Evolutionary conservation across 2,888 invertebrate species (phyloP), one percentile per base, ranked within the genome.

Genomic region (Thymelicus sylvestris): DNA sequence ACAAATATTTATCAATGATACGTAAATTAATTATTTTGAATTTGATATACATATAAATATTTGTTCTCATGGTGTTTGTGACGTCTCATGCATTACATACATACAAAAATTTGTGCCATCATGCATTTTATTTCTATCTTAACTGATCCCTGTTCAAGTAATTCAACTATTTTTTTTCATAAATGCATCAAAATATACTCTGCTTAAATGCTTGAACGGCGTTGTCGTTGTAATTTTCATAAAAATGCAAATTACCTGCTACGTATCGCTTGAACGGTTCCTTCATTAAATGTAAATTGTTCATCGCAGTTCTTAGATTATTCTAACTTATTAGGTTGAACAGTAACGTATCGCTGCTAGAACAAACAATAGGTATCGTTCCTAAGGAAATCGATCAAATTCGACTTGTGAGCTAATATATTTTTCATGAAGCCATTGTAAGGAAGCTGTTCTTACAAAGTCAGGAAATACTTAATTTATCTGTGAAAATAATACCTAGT

Each of bases 211-310:
- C 41, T 44, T 24, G 41, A 44, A 55, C 41, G 44, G 38, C 15
- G 50, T 55, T 55, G 55, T 55, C 24, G 41, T 65, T 19, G 65
- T 39, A 55, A 65, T 55, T 65, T 65, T 65, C 65, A 55, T 65
- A 65, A 65, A 65, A 65, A 65, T 65, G 65, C 44, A 65, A 65
- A 65, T 65, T 55, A 19, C 41, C 24, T 39, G 13, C 65, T 24
- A 65, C 55, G 65, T 65, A 65, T 55, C 19, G 65, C 24, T 41
- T 55, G n/a, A 38, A 50, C 65, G 55, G 41, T 24, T 55, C 24
- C 65, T 65, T 65, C 65, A 55, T 65, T 55, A 55, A 65, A 65
- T 55, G 65, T 65, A 52, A 65, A 65, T 65, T 65, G 7, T 65
- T 65, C 24, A 19, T 55, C 31, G 13, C 19, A n/a, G 19, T 65